A percentile compares a stretch with the other conserved stretches of the same genome.
Conservation (phyloP, 2,113 vertebrate species). For the Sialia sialis region DNA sequence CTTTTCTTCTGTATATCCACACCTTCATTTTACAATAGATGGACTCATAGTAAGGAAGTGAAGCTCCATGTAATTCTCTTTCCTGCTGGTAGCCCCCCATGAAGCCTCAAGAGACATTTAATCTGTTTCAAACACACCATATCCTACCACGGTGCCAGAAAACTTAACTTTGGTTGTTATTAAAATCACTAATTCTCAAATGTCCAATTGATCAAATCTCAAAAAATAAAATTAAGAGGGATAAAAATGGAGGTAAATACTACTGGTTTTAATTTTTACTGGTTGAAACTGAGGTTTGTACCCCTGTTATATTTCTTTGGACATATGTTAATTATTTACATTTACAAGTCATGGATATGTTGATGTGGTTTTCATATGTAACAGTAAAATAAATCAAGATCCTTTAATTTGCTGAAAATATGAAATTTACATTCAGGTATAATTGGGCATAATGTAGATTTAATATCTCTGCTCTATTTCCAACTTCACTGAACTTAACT, state of each 20-base stretch:
- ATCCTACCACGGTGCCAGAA: background rate
- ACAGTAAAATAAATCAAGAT: background rate
- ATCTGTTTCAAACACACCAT: background rate
- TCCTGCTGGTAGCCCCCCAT: background rate
- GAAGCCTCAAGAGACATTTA: background rate
- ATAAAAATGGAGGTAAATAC: background rate
- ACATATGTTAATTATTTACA: background rate
- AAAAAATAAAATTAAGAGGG: background rate
- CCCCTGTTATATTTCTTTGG: background rate
- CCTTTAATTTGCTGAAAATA: background rate
- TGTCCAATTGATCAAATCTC: background rate
- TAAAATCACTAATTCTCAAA: background rate
- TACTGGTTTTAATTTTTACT: background rate
- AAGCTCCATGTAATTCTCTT: background rate
- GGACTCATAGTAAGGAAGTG: background rate
- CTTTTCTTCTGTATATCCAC: background rate
- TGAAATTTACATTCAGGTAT: background rate
- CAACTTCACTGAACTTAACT: background rate
- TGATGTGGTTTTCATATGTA: background rate
- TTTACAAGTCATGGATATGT: background rate
- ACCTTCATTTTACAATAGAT: background rate
- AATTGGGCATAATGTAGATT: background rate
- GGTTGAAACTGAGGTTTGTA: background rate
- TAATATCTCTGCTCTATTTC: background rate
- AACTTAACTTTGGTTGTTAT: background rate